Evolutionary conservation across 2,113 vertebrate species (phyloP), one percentile per base, ranked within the genome.

Genomic region (Lepisosteus osseus): DNA sequence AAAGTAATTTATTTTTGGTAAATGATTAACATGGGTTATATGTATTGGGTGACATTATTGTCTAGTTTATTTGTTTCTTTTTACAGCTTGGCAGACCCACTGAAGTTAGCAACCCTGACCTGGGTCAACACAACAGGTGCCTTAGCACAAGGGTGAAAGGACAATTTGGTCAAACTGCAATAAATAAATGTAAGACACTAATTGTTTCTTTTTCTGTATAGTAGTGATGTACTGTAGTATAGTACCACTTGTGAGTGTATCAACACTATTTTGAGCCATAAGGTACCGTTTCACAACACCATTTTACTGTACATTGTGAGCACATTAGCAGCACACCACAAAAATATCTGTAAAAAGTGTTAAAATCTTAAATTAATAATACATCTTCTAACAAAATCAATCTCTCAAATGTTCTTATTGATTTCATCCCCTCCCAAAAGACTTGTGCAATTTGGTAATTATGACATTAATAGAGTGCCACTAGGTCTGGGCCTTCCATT

Each of bases 361-460:
- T 29, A 29, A 29, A 29, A 29, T 29, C 29, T 29, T 59, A 59
- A 2, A 14, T 1, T 59, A 2, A 12, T 8, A n/a, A 59, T 15
- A 59, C 5, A 59, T 59, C 57, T 15, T 13, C n/a, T 5, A 59
- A 8, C 13, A n/a, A 59, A 15, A 59, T 2, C 57, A 59, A 5
- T 59, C 14, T 59, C 57, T 59, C 57, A 59, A 59, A 59, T 15
- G 14, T 59, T 59, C 57, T 59, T 71, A 9, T 41, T 76, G 78
- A 77, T 83, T 69, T 74, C 77, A 73, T 73, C 73, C 15, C 67
- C 0, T 72, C 62, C 64, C 62, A 51, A 65, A 77, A 78, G 65
- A 79, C 42, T 61, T 0, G 0, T 82, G 66, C 65, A 40, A 54
- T 80, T 84, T 84, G 81, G 79, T 77, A 79, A 77, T 81, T 76